These are phyloP conservation scores for Epizoanthus fatuus DNA, from an alignment of 92 coral and sea anemone genomes.

Conservation along the genomic window DNA sequence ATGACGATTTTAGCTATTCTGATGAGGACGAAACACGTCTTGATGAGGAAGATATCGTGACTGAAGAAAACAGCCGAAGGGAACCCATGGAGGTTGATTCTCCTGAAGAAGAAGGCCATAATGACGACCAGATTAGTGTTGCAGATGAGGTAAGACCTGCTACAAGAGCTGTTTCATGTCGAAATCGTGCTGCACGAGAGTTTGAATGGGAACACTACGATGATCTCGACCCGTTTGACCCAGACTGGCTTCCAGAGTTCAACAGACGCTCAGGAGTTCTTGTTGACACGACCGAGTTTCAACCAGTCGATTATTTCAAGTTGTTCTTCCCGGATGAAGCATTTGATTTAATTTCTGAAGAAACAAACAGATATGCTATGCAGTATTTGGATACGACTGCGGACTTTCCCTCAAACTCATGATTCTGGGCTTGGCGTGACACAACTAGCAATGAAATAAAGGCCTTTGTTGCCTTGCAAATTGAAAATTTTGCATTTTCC, in stretches of 20 bases:
- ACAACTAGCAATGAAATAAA: constrained; percentile 63
- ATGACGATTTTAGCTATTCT: constrained; percentile 23
- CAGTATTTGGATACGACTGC: constrained; percentile 56
- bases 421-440: constrained; percentile 70
- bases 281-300: constrained; percentile 53
- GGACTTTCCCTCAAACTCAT: constrained; percentile 51
- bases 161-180: constrained; percentile 26
- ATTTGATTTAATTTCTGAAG: constrained; percentile 47
- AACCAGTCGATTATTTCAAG: constrained; percentile 60
- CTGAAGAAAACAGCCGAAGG: constrained; percentile 12
- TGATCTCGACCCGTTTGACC: constrained; percentile 61
- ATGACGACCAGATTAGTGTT: not conserved
- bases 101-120: not conserved
- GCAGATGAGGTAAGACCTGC: constrained; percentile 22
- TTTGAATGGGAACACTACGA: constrained; percentile 54
- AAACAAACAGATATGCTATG: constrained; percentile 67
- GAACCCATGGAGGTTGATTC: constrained; percentile 22
- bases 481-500: no score
- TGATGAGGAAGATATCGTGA: constrained; percentile 31
- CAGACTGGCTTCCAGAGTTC: constrained; percentile 62
- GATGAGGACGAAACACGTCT: constrained; percentile 21
- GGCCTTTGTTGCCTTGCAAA: constrained; percentile 66
- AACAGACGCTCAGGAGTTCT: constrained; percentile 47
- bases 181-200: constrained; percentile 14
- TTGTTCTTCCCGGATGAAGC: constrained; percentile 67